Conservation (phyloP, 2,888 invertebrate genomes). For the Chloroclystis v-ata region DNA sequence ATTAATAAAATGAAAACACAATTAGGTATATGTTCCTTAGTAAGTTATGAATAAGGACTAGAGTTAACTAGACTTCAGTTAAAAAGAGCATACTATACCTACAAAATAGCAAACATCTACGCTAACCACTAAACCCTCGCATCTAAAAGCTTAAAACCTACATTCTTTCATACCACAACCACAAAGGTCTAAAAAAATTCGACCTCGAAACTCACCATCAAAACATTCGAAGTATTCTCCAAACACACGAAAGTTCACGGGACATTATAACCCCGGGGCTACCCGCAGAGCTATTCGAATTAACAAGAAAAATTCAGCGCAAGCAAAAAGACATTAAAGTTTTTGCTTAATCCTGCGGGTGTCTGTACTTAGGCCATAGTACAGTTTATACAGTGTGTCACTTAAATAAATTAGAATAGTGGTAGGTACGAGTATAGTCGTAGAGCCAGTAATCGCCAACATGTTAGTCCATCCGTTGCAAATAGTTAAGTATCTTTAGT, state of each 20-base stretch:
- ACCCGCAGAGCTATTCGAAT: constrained; percentile 19
- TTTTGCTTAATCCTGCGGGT: constrained; percentile 37
- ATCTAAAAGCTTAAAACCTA: not conserved
- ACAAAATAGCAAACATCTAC: no score
- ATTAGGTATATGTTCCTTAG: no score
- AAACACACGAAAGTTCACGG: constrained; percentile 16
- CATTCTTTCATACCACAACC: not conserved
- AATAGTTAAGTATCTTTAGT: no score
- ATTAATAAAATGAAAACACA: no score
- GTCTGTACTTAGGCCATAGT: constrained; percentile 3
- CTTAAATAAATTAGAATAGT: no score
- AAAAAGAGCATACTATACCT: no score
- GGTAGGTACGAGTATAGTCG: no score
- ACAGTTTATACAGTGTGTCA: not conserved
- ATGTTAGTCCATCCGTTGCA: no score
- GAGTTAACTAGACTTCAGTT: no score
- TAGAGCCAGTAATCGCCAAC: no score
- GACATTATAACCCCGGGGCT: constrained; percentile 12
- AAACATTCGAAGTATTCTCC: constrained; percentile 11
- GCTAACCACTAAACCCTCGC: no score
- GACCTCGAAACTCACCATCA: constrained; percentile 7
- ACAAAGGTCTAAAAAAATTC: constrained; percentile 7
- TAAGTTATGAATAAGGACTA: no score
- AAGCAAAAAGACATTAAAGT: constrained; percentile 37
- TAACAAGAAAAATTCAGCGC: constrained; percentile 25